Conservation (phyloP, 30 jellyfish, hydroid and myxozoan species). For the Clytia hemisphaerica region DNA sequence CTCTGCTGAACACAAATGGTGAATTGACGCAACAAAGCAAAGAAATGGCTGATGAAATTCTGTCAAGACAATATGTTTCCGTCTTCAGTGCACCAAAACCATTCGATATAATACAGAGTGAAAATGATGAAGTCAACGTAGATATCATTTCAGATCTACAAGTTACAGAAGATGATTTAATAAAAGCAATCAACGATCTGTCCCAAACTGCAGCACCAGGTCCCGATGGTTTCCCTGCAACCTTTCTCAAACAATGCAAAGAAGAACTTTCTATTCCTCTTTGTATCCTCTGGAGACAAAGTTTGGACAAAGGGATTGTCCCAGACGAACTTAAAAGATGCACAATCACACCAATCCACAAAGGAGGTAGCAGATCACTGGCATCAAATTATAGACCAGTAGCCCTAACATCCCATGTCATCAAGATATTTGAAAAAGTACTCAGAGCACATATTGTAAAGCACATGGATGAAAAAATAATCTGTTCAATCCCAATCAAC, state of each 20-base stretch:
- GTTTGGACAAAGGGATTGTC: neutral
- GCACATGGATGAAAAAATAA: neutral
- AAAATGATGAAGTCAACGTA: neutral
- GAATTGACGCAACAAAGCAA: slow-evolving; percentile 1
- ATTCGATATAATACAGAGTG: neutral
- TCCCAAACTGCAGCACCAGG: neutral
- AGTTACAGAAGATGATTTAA: neutral
- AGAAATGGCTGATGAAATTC: slow-evolving; percentile 13
- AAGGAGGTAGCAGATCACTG: neutral
- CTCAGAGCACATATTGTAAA: neutral
- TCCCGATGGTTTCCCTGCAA: slow-evolving; percentile 13
- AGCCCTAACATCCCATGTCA: slow-evolving; percentile 19
- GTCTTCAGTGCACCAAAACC: slow-evolving; percentile 16
- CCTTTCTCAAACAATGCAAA: slow-evolving; percentile 2
- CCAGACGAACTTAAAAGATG: neutral
- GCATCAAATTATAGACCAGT: slow-evolving; percentile 24
- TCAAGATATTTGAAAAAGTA: slow-evolving; percentile 20
- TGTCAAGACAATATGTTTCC: neutral
- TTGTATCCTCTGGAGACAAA: neutral
- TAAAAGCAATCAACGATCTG: neutral
- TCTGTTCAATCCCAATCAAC: slow-evolving; percentile 9
- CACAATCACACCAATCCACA: slow-evolving; percentile 11
- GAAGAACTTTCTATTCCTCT: slow-evolving; percentile 1
- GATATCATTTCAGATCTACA: neutral
- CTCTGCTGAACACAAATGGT: slow-evolving; percentile 3